Evolutionary conservation across 2,113 vertebrate genomes (phyloP).

Genomic region (Himantopus leucocephalus): DNA sequence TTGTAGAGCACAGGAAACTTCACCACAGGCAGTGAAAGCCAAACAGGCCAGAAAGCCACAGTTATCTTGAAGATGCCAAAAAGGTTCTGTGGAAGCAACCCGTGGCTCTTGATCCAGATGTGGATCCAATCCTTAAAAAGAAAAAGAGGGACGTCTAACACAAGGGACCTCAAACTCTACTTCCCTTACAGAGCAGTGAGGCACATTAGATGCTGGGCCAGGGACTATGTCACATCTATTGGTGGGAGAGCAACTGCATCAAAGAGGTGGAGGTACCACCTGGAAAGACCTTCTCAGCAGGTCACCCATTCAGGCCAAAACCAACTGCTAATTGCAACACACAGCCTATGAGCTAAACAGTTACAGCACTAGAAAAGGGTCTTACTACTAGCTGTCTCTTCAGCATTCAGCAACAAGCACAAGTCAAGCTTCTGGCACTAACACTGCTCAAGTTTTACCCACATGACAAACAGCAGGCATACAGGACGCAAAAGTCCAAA

Average conservation of each 20-base stretch:
- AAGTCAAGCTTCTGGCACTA: neutral
- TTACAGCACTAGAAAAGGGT: neutral
- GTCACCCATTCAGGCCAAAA: neutral
- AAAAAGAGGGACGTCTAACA: neutral
- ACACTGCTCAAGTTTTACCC: neutral
- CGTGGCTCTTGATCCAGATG: neutral
- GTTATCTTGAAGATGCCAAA: neutral
- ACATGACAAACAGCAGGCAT: neutral
- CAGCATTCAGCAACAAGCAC: neutral
- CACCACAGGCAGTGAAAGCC: neutral
- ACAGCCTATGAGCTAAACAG: neutral
- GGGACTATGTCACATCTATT: neutral
- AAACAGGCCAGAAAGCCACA: neutral
- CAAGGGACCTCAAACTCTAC: neutral
- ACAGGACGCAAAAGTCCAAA: neutral
- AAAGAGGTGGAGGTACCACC: neutral
- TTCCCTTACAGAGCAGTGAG: neutral
- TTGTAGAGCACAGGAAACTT: neutral
- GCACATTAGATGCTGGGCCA: neutral
- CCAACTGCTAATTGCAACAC: neutral
- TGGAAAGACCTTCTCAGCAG: neutral
- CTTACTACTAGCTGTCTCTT: neutral
- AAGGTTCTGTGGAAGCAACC: neutral
- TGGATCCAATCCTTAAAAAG: neutral
- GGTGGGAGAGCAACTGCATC: neutral